These are phyloP conservation scores for Agapornis roseicollis DNA, from an alignment of 2,113 vertebrate genomes.

Conservation along the genomic window DNA sequence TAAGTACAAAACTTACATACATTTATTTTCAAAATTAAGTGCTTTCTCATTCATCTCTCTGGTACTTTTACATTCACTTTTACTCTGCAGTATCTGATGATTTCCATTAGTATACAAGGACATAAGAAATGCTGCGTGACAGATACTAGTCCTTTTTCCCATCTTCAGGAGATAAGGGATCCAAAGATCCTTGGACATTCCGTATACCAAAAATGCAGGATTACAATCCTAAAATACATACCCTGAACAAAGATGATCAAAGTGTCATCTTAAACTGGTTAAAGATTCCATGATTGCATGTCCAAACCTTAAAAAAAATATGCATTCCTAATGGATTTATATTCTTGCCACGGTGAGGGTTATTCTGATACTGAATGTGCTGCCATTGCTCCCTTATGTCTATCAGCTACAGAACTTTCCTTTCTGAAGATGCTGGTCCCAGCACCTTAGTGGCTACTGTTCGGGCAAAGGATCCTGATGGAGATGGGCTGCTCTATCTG, in stretches of 20 bases:
- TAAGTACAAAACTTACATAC: background rate
- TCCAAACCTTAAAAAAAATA: background rate
- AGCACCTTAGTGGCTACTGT: slow-evolving; percentile 86
- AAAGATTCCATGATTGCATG: background rate
- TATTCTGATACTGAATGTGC: background rate
- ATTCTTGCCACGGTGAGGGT: background rate
- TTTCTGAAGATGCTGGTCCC: slow-evolving; percentile 89
- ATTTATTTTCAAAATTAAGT: background rate
- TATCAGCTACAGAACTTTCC: slow-evolving; percentile 86
- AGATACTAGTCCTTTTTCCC: background rate
- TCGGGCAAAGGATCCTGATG: slow-evolving; percentile 87
- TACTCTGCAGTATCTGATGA: background rate
- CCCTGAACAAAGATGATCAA: background rate
- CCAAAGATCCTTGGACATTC: background rate
- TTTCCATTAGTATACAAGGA: background rate
- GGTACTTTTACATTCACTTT: background rate
- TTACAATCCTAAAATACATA: background rate
- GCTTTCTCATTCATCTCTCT: background rate
- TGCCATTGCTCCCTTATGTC: background rate
- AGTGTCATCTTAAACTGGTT: background rate
- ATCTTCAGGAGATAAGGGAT: background rate
- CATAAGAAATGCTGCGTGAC: background rate
- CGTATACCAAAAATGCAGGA: background rate
- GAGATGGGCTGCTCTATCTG: slow-evolving; percentile 83
- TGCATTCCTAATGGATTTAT: background rate